Percentiles rank a stretch among this genome's conserved stretches.
These are phyloP conservation scores for Terebella lapidaria DNA, from an alignment of 2,888 invertebrate genomes.

Conservation along the genomic window DNA sequence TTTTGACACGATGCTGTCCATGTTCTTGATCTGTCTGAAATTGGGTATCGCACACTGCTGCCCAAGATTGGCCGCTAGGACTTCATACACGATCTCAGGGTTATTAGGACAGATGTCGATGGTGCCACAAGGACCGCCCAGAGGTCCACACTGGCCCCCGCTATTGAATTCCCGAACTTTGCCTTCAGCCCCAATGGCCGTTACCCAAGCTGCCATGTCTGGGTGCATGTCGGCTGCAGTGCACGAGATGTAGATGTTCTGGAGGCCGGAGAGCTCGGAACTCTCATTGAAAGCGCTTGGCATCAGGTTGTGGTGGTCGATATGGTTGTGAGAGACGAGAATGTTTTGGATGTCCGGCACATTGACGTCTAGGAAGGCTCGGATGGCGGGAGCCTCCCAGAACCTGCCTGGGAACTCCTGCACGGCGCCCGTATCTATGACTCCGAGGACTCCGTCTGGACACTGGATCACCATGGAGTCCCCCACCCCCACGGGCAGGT, in stretches of 20 bases:
- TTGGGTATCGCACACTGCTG: constrained; percentile 16
- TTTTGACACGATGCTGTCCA: constrained; percentile 20
- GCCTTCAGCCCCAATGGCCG: neutral
- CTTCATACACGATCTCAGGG: constrained; percentile 5
- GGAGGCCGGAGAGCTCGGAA: constrained; percentile 4
- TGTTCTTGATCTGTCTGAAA: constrained; percentile 19
- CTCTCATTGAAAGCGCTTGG: constrained; percentile 1
- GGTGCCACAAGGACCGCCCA: constrained; percentile 13
- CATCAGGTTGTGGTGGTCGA: constrained; percentile 21
- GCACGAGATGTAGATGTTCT: constrained; percentile 22
- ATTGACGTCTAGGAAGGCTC: constrained; percentile 9
- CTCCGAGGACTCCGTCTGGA: constrained; percentile 16
- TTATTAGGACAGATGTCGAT: constrained; percentile 17
- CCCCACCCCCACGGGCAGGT: constrained; percentile 23
- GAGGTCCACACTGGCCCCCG: constrained; percentile 19
- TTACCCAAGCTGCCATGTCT: constrained; percentile 14
- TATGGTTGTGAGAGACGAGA: constrained; percentile 22
- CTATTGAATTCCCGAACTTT: constrained; percentile 14
- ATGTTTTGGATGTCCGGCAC: constrained; percentile 14
- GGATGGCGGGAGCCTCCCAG: constrained; percentile 16
- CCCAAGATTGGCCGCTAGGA: constrained; percentile 21
- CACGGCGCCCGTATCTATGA: constrained; percentile 20
- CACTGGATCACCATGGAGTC: constrained; percentile 23
- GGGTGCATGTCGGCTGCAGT: constrained; percentile 8
- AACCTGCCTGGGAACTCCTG: constrained; percentile 5